A percentile compares a stretch with the other conserved stretches of the same genome.
phyloP scores from a whole-genome alignment of 2,113 vertebrate species.

The Istiophorus platypterus region DNA sequence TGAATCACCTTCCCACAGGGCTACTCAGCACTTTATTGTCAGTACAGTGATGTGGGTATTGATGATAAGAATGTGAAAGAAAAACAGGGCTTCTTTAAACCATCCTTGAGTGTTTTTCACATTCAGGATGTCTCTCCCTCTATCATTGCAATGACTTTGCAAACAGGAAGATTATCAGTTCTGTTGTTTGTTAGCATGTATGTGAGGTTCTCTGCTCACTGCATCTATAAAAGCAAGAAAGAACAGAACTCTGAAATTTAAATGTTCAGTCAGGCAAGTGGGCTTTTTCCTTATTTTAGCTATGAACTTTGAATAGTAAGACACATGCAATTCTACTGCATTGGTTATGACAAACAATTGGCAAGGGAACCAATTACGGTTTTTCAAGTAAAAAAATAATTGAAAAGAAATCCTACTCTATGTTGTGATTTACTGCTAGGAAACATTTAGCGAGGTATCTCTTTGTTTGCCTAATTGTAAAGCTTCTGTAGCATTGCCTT shows the following conservation, averaged over 20 bases:
- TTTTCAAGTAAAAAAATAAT: slow-evolving; percentile 58
- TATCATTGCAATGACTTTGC: slow-evolving; percentile 18
- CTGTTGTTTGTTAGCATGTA: slow-evolving; percentile 14
- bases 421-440: slow-evolving; percentile 74
- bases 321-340: slow-evolving; percentile 36
- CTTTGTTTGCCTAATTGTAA: slow-evolving; percentile 81
- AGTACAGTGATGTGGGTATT: slow-evolving; percentile 54
- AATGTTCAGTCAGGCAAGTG: background rate
- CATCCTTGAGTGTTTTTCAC: slow-evolving; percentile 44
- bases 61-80: slow-evolving; percentile 59
- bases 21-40: slow-evolving; percentile 55
- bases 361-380: slow-evolving; percentile 78
- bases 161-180: slow-evolving; percentile 14
- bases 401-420: slow-evolving; percentile 30
- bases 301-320: slow-evolving; percentile 41
- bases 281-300: slow-evolving; percentile 23
- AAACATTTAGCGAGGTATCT: slow-evolving; percentile 78
- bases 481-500: slow-evolving; percentile 68
- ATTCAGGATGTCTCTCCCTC: slow-evolving; percentile 10
- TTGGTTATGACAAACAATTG: slow-evolving; percentile 76
- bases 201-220: background rate
- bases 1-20: slow-evolving; percentile 63
- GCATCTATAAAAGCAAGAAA: background rate
- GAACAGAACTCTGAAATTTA: background rate
- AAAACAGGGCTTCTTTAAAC: slow-evolving; percentile 51